Conservation (phyloP, 2,888 invertebrate species). For the Alviniconcha strummeri region DNA sequence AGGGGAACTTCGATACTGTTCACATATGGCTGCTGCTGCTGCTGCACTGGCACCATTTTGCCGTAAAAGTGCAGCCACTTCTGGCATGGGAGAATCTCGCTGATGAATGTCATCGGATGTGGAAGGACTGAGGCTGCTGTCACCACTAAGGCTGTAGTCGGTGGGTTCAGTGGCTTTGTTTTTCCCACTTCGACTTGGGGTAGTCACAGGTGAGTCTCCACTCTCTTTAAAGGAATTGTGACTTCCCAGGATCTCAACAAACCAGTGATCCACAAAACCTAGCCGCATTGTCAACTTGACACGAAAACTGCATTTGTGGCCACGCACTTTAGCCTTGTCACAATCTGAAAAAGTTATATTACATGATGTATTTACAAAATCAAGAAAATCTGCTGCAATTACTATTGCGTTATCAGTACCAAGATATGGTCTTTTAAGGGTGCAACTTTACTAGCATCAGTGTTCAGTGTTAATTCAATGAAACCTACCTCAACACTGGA, state of each 20-base stretch:
- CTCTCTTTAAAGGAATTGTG: constrained; percentile 49
- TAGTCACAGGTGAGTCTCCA: constrained; percentile 34
- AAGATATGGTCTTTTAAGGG: too few relatives aligned
- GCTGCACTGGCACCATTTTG: constrained; percentile 35
- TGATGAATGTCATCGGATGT: constrained; percentile 8
- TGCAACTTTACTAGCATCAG: too few relatives aligned
- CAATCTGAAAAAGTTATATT: constrained; percentile 52
- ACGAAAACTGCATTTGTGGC: constrained; percentile 64
- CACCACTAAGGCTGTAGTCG: constrained; percentile 37
- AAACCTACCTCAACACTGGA: too few relatives aligned
- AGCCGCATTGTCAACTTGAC: constrained; percentile 66
- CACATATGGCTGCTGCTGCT: constrained; percentile 21
- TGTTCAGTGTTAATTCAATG: too few relatives aligned
- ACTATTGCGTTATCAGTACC: too few relatives aligned
- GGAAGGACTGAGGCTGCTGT: constrained; percentile 19
- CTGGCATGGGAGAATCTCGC: constrained; percentile 36
- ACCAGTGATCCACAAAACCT: constrained; percentile 65
- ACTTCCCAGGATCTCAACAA: constrained; percentile 64
- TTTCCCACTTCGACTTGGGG: neutral
- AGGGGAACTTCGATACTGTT: constrained; percentile 24
- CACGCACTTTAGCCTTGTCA: constrained; percentile 63
- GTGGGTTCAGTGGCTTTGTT: constrained; percentile 34
- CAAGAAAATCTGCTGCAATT: too few relatives aligned
- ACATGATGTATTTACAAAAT: too few relatives aligned
- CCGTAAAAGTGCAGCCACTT: constrained; percentile 26